A percentile compares a stretch with the other conserved stretches of the same genome.
Conservation (phyloP, 2,113 vertebrate genomes). For the Cyanistes caeruleus region DNA sequence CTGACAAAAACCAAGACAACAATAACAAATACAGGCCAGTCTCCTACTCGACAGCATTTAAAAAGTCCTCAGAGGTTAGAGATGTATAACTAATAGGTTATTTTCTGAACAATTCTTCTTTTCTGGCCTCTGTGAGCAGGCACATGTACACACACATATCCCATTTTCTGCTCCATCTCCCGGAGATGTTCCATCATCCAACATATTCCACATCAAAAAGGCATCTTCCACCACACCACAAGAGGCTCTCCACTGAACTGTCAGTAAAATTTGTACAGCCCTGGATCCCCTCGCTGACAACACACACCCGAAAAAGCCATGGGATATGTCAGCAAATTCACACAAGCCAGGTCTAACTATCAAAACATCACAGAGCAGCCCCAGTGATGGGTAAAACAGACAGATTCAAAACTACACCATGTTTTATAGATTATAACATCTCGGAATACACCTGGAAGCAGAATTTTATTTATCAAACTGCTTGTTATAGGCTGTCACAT, state of each 20-base stretch:
- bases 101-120: background rate
- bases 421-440: slow-evolving; percentile 44
- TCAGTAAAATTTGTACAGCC: background rate
- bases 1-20: background rate
- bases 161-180: slow-evolving; percentile 3
- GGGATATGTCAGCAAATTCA: slow-evolving; percentile 1
- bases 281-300: background rate
- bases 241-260: background rate
- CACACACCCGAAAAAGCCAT: background rate
- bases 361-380: background rate
- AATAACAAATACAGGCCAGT: background rate
- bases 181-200: background rate
- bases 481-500: slow-evolving; percentile 19
- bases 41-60: background rate
- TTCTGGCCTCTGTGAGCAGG: background rate
- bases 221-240: background rate
- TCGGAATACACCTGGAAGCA: background rate
- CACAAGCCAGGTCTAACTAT: background rate
- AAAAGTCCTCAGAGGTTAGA: background rate
- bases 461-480: slow-evolving; percentile 53
- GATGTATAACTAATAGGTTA: background rate
- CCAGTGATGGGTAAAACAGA: background rate
- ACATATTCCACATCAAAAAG: background rate
- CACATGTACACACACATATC: fast-evolving
- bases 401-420: background rate